Conservation (phyloP, 1,140 invertebrate genomes). For the Pseudachorutes palmiensis region DNA sequence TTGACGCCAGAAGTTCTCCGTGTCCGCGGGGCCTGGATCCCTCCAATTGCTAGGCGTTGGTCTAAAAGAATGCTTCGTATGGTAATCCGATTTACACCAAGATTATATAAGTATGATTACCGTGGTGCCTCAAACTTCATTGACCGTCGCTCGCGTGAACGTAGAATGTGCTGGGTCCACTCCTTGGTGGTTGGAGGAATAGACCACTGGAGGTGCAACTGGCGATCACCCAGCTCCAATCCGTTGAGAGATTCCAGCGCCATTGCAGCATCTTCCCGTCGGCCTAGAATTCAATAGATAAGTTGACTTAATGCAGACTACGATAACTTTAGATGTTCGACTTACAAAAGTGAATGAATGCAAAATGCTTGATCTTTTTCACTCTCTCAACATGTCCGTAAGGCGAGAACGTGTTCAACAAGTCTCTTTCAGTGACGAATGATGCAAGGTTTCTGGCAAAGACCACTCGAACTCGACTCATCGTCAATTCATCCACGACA, state of each 20-base stretch:
- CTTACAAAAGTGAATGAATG: slow-evolving; percentile 55
- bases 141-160: not conserved
- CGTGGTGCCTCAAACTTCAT: too few species aligned
- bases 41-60: too few species aligned
- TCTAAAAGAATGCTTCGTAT: too few species aligned
- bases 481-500: slow-evolving; percentile 46
- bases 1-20: too few species aligned
- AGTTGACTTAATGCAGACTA: too few species aligned
- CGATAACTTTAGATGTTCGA: too few species aligned
- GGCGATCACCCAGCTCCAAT: not conserved
- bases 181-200: not conserved
- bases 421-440: slow-evolving; percentile 87
- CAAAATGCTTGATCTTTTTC: slow-evolving; percentile 72
- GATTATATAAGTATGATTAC: too few species aligned
- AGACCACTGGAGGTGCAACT: not conserved
- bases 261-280: not conserved
- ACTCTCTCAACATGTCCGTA: slow-evolving; percentile 88
- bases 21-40: too few species aligned
- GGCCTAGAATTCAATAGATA: too few species aligned
- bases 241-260: not conserved
- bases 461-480: slow-evolving; percentile 97
- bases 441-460: slow-evolving; percentile 96
- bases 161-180: not conserved
- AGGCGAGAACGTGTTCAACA: slow-evolving; percentile 53
- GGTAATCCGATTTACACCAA: too few species aligned